Conservation (phyloP, 2,888 invertebrate genomes). For the Druceiella hillmani region DNA sequence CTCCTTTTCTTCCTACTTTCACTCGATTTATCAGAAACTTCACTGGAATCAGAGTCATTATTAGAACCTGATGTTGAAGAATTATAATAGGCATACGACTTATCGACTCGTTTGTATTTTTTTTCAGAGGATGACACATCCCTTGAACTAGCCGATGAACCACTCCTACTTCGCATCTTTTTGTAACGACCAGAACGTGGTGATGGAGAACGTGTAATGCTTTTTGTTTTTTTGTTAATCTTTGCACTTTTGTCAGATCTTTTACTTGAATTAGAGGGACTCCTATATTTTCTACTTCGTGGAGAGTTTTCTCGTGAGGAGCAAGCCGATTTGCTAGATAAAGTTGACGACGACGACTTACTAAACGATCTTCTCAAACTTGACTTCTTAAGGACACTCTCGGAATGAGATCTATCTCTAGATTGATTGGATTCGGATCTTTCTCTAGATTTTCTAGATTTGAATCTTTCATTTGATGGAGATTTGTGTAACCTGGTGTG, state of each 20-base stretch:
- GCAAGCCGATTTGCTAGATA: conserved; percentile 33
- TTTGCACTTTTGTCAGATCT: conserved; percentile 21
- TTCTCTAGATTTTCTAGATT: too few species aligned
- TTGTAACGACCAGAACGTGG: conserved; percentile 34
- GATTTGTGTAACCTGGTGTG: too few species aligned
- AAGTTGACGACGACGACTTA: conserved; percentile 3
- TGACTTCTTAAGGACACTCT: conserved; percentile 20
- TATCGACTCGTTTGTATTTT: too few species aligned
- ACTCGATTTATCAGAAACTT: too few species aligned
- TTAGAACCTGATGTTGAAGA: too few species aligned
- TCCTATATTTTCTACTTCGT: conserved; percentile 33
- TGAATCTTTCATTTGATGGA: too few species aligned
- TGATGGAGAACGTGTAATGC: conserved; percentile 33
- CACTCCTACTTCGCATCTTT: conserved; percentile 21
- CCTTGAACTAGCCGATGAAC: conserved; percentile 9
- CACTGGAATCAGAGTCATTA: too few species aligned
- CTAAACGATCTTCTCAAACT: background rate
- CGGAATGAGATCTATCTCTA: conserved; percentile 32
- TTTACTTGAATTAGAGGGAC: conserved; percentile 28
- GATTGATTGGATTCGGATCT: conserved; percentile 18
- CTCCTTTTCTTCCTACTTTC: too few species aligned
- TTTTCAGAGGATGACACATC: too few species aligned
- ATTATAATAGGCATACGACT: too few species aligned
- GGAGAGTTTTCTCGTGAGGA: conserved; percentile 39
- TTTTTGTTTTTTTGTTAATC: conserved; percentile 30